Base-by-base conservation (phyloP, 2,797 vertebrate species). In the Morelia viridis region DNA sequence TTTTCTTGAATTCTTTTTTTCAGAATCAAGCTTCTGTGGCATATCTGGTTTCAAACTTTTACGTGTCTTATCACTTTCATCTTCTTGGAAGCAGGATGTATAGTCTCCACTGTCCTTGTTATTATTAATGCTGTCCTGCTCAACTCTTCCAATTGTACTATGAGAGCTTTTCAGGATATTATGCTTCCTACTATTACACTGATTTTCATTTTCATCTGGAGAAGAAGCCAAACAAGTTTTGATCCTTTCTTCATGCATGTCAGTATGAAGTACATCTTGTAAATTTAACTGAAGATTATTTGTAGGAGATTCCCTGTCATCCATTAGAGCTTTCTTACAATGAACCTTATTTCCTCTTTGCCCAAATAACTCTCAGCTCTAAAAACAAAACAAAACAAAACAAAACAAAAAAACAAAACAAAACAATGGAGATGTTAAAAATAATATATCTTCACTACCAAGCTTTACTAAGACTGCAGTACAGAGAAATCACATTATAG, bases 101-200 rank as follows among this genome's bases (percentile, higher is more conserved):
- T 85, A 96, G 91, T 90, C 93, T 93, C 57, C 95, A 89, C 89
- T 90, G 92, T 96, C 96, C 64, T 94, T 97, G 64, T 98, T 98
- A 88, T 98, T 98, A 96, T 98, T 98, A 91, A 98, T 97, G 95
- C 95, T 97, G 95, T 98, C 98, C 95, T 98, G 98, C 28, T 97
- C 95, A 41, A 94, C 95, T 91, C 3, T 94, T 90, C 97, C 97
- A 96, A 97, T 97, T 26, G 92, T 87, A 57, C 91, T 7, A 22
- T 90, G 92, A 3, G 93, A 92, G 76, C 91, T 60, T n/a, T 92
- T 97, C 92, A 97, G 90, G 92, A 57, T 35, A n/a, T 95, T 94
- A 50, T 60, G 92, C 26, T 93, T 92, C 9, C 95, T 95, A 3
- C 31, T 92, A 60, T 94, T 97, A 91, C 98, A 95, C 0, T 95